Base-by-base conservation (phyloP, 2,797 vertebrate genomes). In the Atherinosoma microstoma region DNA sequence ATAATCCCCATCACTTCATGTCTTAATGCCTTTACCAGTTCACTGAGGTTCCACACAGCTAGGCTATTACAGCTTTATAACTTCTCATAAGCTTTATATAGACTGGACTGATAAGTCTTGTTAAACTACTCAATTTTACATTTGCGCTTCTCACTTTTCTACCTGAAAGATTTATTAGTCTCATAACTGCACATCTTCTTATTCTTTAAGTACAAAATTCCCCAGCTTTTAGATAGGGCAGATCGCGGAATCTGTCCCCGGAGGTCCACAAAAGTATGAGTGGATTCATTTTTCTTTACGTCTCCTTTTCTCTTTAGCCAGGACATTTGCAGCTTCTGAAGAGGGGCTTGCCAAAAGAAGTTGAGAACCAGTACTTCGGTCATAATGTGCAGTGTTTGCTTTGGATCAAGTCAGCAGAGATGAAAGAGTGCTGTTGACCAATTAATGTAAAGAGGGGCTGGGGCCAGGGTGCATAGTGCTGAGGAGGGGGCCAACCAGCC, bases 381-480 rank as follows among this genome's bases (percentile, higher is more conserved):
- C 64, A 80, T 84, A 93, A 87, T 77, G 86, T 82, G 80, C 3
- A 72, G 73, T 53, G 60, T 91, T 94, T 91, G 83, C 83, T 89
- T 90, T 90, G 79, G 89, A 90, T 81, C 82, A 78, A 76, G 84
- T 82, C 79, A 70, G 62, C 58, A 67, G 73, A 86, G 85, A 92
- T 80, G 51, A 92, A 90, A 87, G 84, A 83, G 76, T 16, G 35
- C 69, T 24, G 49, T 72, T 82, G 71, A 87, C 38, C 60, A 70
- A 85, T 89, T 81, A 85, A 85, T 76, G 65, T 57, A 76, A 67
- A 75, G 76, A 75, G 74, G 70, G 70, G 40, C 73, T 70, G 72
- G 70, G 59, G 70, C 77, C 54, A 59, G 62, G 57, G 66, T 70
- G 77, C 68, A 53, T 35, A 67, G 68, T 29, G 70, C 69, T 53